Percentiles rank a stretch among this genome's conserved stretches.
Evolutionary conservation across 2,888 invertebrate genomes (phyloP).

Genomic region (Iphiclides podalirius): DNA sequence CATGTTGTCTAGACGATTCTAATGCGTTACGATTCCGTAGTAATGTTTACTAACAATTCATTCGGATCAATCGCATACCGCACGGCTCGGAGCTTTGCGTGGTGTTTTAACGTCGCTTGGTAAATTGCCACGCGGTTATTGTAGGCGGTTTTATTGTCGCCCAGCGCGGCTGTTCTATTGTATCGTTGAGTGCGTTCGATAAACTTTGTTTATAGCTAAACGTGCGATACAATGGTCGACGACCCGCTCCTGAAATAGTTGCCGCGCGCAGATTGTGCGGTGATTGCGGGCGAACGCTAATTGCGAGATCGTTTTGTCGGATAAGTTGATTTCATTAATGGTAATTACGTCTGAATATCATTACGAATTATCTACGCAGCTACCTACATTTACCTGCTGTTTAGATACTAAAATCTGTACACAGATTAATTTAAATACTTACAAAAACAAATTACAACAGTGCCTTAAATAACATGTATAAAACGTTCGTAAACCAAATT

Average conservation of each 20-base stretch:
- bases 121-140: constrained; percentile 44
- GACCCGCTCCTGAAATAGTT: constrained; percentile 60
- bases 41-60: constrained; percentile 21
- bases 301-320: constrained; percentile 47
- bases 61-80: constrained; percentile 25
- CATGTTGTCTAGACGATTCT: constrained; percentile 19
- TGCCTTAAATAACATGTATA: too few species aligned
- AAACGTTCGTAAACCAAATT: too few species aligned
- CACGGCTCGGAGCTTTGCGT: constrained; percentile 10
- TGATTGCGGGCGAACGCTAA: constrained; percentile 50
- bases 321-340: constrained; percentile 39
- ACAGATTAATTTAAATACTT: too few species aligned
- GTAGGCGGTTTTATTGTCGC: constrained; percentile 59
- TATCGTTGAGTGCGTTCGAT: constrained; percentile 70
- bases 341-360: constrained; percentile 33
- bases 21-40: constrained; percentile 11
- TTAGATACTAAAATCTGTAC: too few species aligned
- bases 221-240: constrained; percentile 67
- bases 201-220: constrained; percentile 76
- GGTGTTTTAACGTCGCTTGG: constrained; percentile 32
- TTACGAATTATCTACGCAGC: constrained; percentile 25
- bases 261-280: constrained; percentile 52
- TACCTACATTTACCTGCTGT: too few species aligned
- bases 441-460: too few species aligned
- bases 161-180: constrained; percentile 57